These are phyloP conservation scores for Lates japonicus DNA, from an alignment of 2,797 vertebrate species.

Conservation along the genomic window DNA sequence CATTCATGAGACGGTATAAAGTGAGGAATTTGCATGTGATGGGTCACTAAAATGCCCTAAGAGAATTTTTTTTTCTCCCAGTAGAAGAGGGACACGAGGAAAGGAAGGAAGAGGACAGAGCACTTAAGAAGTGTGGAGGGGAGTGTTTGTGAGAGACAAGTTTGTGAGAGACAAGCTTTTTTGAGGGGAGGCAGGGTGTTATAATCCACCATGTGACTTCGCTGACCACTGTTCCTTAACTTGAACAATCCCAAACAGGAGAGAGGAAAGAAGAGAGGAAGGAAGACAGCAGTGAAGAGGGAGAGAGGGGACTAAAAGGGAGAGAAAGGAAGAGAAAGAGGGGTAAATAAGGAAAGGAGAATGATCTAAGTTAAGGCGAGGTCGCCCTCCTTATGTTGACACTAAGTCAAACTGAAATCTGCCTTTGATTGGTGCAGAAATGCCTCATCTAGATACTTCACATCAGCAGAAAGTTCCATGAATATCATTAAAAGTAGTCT, in stretches of 20 bases:
- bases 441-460: background rate
- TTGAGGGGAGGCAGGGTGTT: constrained; percentile 16
- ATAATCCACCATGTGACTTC: constrained; percentile 64
- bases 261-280: constrained; percentile 36
- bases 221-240: constrained; percentile 36
- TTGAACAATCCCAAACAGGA: constrained; percentile 28
- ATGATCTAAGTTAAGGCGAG: background rate
- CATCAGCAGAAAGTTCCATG: background rate
- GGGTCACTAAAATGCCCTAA: constrained; percentile 44
- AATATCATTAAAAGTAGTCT: background rate
- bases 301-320: constrained; percentile 1
- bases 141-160: constrained; percentile 26
- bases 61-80: constrained; percentile 18
- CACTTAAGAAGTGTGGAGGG: constrained; percentile 12
- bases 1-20: constrained; percentile 13
- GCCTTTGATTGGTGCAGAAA: background rate
- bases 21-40: constrained; percentile 48
- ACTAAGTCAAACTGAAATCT: background rate
- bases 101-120: background rate
- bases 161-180: constrained; percentile 18
- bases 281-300: constrained; percentile 16
- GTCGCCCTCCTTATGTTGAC: too few species aligned
- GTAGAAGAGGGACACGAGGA: constrained; percentile 13
- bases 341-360: background rate
- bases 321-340: background rate